Evolutionary conservation across 2,888 invertebrate genomes (phyloP).

Genomic region (Cosmia pyralina): DNA sequence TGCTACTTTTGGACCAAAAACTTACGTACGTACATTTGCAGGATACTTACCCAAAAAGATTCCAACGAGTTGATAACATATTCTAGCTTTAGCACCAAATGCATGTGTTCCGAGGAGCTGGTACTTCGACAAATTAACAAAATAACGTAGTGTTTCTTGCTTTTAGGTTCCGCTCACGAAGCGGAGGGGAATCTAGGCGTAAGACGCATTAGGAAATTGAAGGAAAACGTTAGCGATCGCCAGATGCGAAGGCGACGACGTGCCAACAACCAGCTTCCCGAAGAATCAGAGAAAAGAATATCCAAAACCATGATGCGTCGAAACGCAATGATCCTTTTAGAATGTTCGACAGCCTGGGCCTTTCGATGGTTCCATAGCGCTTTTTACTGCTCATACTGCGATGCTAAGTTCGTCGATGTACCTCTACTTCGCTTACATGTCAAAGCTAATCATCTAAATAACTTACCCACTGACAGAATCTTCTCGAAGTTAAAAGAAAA

Average conservation of each 20-base stretch:
- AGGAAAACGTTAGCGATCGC: conserved; percentile 84
- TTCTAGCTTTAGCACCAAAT: conserved; percentile 11
- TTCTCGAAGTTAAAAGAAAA: conserved; percentile 85
- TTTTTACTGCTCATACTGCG: conserved; percentile 86
- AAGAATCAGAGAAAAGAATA: conserved; percentile 84
- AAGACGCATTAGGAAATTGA: conserved; percentile 82
- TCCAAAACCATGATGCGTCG: conserved; percentile 86
- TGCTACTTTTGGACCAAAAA: neutral
- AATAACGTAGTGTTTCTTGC: conserved; percentile 73
- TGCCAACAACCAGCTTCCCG: conserved; percentile 84
- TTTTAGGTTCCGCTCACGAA: conserved; percentile 85
- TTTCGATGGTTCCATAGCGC: conserved; percentile 85
- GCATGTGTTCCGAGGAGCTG: conserved; percentile 50
- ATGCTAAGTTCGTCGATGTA: conserved; percentile 79
- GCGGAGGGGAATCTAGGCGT: conserved; percentile 71
- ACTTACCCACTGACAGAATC: conserved; percentile 76
- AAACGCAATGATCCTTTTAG: conserved; percentile 82
- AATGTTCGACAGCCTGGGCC: conserved; percentile 86
- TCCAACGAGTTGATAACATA: neutral
- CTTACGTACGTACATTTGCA: neutral
- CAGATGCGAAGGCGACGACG: conserved; percentile 85
- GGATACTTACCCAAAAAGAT: neutral
- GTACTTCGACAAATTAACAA: conserved; percentile 23
- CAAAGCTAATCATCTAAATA: conserved; percentile 72
- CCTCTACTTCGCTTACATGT: conserved; percentile 78